A percentile compares a stretch with the other conserved stretches of the same genome.
These are phyloP conservation scores for Latrodectus elegans DNA, from an alignment of 2,888 invertebrate genomes.

Conservation along the genomic window DNA sequence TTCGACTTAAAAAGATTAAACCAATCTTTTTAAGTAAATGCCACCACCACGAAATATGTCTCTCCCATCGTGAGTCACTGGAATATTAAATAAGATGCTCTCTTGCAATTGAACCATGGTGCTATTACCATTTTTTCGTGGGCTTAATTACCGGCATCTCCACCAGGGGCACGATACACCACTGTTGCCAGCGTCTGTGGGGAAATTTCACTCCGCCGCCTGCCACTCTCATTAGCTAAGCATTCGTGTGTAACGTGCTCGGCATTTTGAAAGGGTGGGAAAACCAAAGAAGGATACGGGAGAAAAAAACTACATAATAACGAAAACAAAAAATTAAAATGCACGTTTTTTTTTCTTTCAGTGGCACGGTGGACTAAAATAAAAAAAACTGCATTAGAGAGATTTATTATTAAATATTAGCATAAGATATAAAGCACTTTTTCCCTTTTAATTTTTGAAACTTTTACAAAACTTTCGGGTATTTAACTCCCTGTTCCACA, in stretches of 20 bases:
- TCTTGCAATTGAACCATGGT: not conserved
- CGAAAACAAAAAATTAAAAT: not conserved
- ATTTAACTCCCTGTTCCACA: not conserved
- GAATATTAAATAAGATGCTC: not conserved
- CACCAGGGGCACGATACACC: slow-evolving; percentile 27
- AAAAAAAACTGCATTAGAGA: slow-evolving; percentile 22
- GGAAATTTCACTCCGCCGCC: slow-evolving; percentile 49
- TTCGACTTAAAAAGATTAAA: too few relatives aligned
- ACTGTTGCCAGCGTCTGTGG: slow-evolving; percentile 54
- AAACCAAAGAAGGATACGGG: not conserved
- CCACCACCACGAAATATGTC: not conserved
- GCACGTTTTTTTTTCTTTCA: slow-evolving; percentile 16
- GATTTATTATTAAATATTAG: slow-evolving; percentile 60
- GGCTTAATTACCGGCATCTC: slow-evolving; percentile 28
- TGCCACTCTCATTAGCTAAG: slow-evolving; percentile 59
- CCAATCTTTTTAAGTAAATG: not conserved
- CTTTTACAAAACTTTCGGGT: not conserved
- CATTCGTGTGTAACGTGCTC: slow-evolving; percentile 50
- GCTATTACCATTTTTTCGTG: slow-evolving; percentile 4
- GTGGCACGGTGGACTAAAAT: slow-evolving; percentile 3
- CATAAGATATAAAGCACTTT: slow-evolving; percentile 29
- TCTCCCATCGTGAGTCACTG: slow-evolving; percentile 1
- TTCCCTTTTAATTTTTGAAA: not conserved
- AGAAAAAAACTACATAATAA: slow-evolving; percentile 12
- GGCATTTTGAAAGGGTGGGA: slow-evolving; percentile 14